A percentile compares a stretch with the other conserved stretches of the same genome.
Evolutionary conservation across 1,140 invertebrate species (phyloP).

Genomic region (Chrysoperla carnea): DNA sequence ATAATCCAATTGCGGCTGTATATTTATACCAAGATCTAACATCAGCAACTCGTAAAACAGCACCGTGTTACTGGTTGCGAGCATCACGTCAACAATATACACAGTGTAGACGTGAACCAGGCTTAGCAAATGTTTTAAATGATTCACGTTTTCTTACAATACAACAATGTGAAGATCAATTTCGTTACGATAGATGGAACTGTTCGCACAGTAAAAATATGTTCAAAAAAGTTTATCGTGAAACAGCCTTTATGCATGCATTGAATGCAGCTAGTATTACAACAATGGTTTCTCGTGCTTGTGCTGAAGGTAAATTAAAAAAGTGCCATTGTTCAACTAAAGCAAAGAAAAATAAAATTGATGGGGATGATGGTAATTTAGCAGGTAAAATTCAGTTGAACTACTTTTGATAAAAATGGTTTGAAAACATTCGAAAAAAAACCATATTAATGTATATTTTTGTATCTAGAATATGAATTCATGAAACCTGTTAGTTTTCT

Average conservation of each 20-base stretch:
- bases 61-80: constrained; percentile 37
- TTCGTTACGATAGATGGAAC: constrained; percentile 39
- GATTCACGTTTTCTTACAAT: constrained; percentile 32
- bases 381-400: too few relatives aligned
- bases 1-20: background rate
- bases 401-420: too few relatives aligned
- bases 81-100: constrained; percentile 42
- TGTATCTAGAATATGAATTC: too few relatives aligned
- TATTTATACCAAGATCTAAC: background rate
- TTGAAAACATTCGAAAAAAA: too few relatives aligned
- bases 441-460: too few relatives aligned
- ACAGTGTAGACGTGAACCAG: constrained; percentile 30
- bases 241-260: constrained; percentile 64
- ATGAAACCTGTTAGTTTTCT: too few relatives aligned
- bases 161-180: constrained; percentile 32
- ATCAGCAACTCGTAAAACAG: background rate
- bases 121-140: constrained; percentile 26
- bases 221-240: constrained; percentile 43
- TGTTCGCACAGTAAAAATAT: constrained; percentile 33
- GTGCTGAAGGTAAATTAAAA: constrained; percentile 43
- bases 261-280: constrained; percentile 54
- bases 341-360: constrained; percentile 17
- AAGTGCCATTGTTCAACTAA: constrained; percentile 43
- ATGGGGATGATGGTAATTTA: constrained; percentile 13
- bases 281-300: constrained; percentile 53